Evolutionary conservation across 2,888 invertebrate species (phyloP).

Genomic region (Cephus pulcher): DNA sequence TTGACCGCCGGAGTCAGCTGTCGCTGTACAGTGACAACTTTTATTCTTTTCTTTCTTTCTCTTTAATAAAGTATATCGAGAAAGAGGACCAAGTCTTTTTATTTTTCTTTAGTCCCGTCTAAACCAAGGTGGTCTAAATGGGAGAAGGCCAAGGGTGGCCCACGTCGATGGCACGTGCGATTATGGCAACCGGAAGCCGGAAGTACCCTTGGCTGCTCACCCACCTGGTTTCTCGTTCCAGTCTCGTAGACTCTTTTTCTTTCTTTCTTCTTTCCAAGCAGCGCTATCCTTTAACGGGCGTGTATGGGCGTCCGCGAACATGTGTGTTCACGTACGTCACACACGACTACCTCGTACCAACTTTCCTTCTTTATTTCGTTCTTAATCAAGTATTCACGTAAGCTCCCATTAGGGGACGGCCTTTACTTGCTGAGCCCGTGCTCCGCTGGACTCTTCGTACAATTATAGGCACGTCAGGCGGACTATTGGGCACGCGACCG

Average conservation of each 20-base stretch:
- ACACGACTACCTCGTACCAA: neutral
- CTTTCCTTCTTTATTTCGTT: neutral
- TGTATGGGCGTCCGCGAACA: neutral
- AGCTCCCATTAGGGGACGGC: neutral
- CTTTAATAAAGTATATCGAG: neutral
- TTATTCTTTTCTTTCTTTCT: neutral
- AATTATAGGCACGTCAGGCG: neutral
- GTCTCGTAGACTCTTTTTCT: constrained; percentile 17
- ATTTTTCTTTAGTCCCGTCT: neutral
- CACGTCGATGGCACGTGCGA: constrained; percentile 43
- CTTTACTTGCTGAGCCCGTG: neutral
- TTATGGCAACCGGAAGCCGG: constrained; percentile 63
- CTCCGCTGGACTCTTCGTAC: neutral
- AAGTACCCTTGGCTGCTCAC: constrained; percentile 64
- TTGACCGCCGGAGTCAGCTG: neutral
- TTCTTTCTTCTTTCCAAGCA: neutral
- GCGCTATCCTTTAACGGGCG: neutral
- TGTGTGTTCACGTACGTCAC: neutral
- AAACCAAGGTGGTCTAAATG: neutral
- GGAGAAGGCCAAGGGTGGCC: neutral
- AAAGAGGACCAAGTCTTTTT: neutral
- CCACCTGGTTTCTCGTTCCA: constrained; percentile 57
- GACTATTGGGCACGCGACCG: neutral
- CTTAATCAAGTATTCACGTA: neutral
- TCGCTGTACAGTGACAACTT: neutral